These are phyloP conservation scores for Mus musculus DNA, from an alignment of 2,113 vertebrate genomes.

Conservation along the genomic window GRCm39 chr4:106965001-106965500, in stretches of 20 bases:
- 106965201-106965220: neutral
- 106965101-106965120: rapidly evolving
- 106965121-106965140: neutral
- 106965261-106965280: neutral
- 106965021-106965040: neutral
- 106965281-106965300: neutral
- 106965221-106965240: neutral
- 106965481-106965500: neutral
- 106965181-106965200: neutral
- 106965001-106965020: neutral
- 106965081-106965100: neutral
- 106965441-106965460: neutral
- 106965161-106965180: neutral
- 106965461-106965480: constrained; percentile 11
- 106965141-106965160: rapidly evolving
- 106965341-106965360: neutral
- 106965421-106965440: neutral
- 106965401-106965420: neutral
- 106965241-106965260: neutral
- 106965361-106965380: neutral
- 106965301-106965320: neutral
- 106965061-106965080: neutral
- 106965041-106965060: neutral
- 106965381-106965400: neutral
- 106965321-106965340: neutral